Conservation (phyloP, 2,888 invertebrate species). For the Leucophenga montana region DNA sequence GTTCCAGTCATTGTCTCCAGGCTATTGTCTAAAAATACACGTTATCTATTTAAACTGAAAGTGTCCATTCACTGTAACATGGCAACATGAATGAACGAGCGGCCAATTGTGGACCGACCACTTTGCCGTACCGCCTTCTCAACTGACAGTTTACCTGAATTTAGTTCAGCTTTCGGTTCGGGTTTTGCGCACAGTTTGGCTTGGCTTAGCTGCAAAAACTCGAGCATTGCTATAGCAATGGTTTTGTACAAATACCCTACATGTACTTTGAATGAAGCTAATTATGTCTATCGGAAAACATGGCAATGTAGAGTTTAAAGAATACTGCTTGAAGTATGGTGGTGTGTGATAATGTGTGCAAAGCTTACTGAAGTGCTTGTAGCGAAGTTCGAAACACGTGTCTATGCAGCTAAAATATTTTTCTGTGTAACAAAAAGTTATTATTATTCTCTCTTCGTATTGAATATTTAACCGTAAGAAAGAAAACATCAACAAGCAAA, state of each 20-base stretch:
- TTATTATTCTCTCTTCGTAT: no score
- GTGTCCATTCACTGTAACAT: constrained; percentile 26
- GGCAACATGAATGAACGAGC: constrained; percentile 14
- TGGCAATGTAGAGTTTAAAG: no score
- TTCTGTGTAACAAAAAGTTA: no score
- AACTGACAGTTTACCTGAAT: constrained; percentile 15
- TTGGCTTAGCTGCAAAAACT: background rate
- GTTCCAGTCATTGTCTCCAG: constrained; percentile 17
- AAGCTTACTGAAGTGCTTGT: no score
- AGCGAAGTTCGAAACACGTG: no score
- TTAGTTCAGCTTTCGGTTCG: background rate
- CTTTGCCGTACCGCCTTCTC: background rate
- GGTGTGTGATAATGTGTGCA: no score
- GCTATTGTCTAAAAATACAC: constrained; percentile 34
- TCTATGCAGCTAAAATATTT: no score
- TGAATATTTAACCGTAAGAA: no score
- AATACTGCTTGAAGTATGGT: no score
- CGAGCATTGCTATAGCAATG: background rate
- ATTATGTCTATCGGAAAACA: background rate
- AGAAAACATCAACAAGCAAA: no score
- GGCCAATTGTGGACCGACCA: background rate
- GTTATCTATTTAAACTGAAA: constrained; percentile 36
- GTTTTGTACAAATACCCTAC: background rate
- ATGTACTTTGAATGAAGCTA: background rate
- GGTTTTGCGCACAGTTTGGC: background rate